A percentile compares a stretch with the other conserved stretches of the same genome.
phyloP scores from a whole-genome alignment of 53 echinoderm and acorn worm genomes.

The Mesocentrotus franciscanus region DNA sequence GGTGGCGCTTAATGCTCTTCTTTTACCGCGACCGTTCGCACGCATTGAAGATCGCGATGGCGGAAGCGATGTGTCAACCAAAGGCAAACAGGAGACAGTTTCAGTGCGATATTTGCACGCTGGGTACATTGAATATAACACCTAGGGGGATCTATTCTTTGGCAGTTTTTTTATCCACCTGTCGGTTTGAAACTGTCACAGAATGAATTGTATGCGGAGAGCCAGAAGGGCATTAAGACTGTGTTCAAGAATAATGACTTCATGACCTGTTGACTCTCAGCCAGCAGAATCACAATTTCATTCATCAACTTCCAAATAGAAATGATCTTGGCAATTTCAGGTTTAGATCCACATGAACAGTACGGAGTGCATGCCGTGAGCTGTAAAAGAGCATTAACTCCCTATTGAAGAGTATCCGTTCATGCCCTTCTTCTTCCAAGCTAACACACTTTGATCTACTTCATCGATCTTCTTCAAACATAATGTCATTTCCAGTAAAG shows the following conservation, averaged over 20 bases:
- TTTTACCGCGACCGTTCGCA: slow-evolving; percentile 5
- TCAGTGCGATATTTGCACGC: background rate
- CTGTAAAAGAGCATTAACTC: too few species aligned
- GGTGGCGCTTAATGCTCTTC: slow-evolving; percentile 20
- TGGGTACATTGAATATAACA: slow-evolving; percentile 27
- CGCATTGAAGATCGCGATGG: slow-evolving; percentile 16
- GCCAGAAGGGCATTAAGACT: background rate
- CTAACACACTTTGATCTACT: too few species aligned
- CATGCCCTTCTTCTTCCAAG: too few species aligned
- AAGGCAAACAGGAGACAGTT: slow-evolving; percentile 8
- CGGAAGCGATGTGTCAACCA: slow-evolving; percentile 42
- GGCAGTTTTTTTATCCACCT: background rate
- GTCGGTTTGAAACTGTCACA: slow-evolving; percentile 3
- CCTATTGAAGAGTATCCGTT: too few species aligned
- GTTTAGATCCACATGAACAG: too few species aligned
- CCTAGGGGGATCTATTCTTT: slow-evolving; percentile 6
- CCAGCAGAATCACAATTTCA: too few species aligned
- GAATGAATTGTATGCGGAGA: background rate
- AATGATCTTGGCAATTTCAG: too few species aligned
- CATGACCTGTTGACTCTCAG: too few species aligned
- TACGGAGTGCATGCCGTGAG: too few species aligned
- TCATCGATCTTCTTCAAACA: too few species aligned
- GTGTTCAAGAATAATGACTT: background rate
- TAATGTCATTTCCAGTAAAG: too few species aligned
- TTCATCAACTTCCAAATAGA: too few species aligned